Evolutionary conservation across 2,888 invertebrate species (phyloP).

Genomic region (Coleophora flavipennella): DNA sequence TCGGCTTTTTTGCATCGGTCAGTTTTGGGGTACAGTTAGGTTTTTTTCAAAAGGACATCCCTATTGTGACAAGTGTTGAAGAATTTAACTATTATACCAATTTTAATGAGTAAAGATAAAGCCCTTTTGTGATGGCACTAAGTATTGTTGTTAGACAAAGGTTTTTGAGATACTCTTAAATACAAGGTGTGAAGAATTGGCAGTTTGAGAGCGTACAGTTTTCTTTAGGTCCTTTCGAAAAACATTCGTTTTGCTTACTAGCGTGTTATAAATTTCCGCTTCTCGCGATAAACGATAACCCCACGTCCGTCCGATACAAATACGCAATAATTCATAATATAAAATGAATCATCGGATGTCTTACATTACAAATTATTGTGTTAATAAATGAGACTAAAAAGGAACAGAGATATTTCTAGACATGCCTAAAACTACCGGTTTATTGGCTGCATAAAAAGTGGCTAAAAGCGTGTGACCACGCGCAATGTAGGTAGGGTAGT

Average conservation of each 20-base stretch:
- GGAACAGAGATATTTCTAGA: too few relatives aligned
- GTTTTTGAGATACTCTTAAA: too few relatives aligned
- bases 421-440: too few relatives aligned
- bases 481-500: too few relatives aligned
- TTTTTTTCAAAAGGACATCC: constrained; percentile 22
- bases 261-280: constrained; percentile 33
- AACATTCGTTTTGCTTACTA: too few relatives aligned
- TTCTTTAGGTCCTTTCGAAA: too few relatives aligned
- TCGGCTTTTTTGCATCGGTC: constrained; percentile 50
- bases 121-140: constrained; percentile 11
- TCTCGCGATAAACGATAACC: constrained; percentile 54
- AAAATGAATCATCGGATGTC: constrained; percentile 30
- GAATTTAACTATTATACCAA: constrained; percentile 30
- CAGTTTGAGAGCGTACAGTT: too few relatives aligned
- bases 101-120: constrained; percentile 22
- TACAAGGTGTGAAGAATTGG: too few relatives aligned
- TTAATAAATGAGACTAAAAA: too few relatives aligned
- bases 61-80: constrained; percentile 48
- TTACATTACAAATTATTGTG: too few relatives aligned
- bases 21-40: constrained; percentile 54
- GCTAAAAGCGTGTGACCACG: too few relatives aligned
- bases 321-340: constrained; percentile 33
- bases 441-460: too few relatives aligned
- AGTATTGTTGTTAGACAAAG: not conserved
- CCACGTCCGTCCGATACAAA: constrained; percentile 36